Evolutionary conservation across 1,140 invertebrate species (phyloP), one percentile per base, ranked within the genome.

Genomic region (Monochamus saltuarius): DNA sequence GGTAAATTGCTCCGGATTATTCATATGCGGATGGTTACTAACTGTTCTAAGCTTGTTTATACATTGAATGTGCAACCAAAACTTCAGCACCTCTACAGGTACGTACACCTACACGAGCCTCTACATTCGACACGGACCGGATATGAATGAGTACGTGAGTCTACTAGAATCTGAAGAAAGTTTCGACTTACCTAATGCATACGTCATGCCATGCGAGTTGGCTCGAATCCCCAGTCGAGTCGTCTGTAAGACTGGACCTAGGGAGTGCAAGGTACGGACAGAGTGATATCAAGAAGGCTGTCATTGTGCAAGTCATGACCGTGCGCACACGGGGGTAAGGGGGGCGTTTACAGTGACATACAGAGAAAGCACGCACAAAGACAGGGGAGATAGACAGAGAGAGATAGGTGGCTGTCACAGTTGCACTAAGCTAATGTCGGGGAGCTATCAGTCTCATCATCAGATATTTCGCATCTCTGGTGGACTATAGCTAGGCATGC

Each of bases 151-250:
- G 22, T 29, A 29, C 22, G 22, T 29, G 2, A n/a, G 2, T 29
- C 22, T 29, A 29, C 22, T 29, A 29, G 2, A 29, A 29, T 29
- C 22, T 29, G 22, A 29, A 29, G 22, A 29, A 29, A 29, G 2
- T 29, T 29, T 29, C 22, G 38, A 84, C 84, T 84, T 83, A 85
- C 84, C 83, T 78, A 66, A 78, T 77, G 76, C 79, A 84, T 75
- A 84, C 83, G 67, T 78, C 77, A 73, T 81, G 83, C 84, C 83
- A 85, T 75, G 83, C 80, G 68, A 79, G 81, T 78, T 78, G 78
- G 68, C 76, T 73, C 64, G 67, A 74, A 70, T 76, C 77, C 73
- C 77, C 76, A 65, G 78, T 78, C 61, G 78, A 77, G 66, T 74
- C 70, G 66, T 54, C 40, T 58, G 70, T 71, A 66, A 73, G 71